Evolutionary conservation across 2,113 vertebrate species (phyloP).

Genomic region (Triplophysa siluroides): DNA sequence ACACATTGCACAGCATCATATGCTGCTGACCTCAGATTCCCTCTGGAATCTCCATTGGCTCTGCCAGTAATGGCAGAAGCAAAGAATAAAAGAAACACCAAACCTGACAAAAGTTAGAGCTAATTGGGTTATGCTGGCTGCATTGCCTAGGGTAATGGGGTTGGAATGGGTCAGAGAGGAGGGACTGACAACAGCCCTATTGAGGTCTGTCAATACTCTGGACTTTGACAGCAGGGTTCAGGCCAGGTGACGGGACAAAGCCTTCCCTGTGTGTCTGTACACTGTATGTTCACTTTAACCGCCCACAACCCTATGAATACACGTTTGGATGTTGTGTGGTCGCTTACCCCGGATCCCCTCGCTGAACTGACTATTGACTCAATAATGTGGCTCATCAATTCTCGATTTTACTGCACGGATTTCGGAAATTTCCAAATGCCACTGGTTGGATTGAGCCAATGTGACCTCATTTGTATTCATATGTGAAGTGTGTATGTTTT

Average conservation of each 20-base stretch:
- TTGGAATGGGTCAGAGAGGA: slow-evolving; percentile 27
- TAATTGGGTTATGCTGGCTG: slow-evolving; percentile 36
- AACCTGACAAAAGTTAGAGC: slow-evolving; percentile 19
- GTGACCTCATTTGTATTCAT: background rate
- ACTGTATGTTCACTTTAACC: slow-evolving; percentile 25
- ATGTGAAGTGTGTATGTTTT: background rate
- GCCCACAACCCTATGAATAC: slow-evolving; percentile 15
- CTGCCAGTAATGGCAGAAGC: slow-evolving; percentile 16
- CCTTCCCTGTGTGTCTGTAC: slow-evolving; percentile 44
- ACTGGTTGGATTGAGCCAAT: background rate
- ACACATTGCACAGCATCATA: slow-evolving; percentile 23
- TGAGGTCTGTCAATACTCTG: slow-evolving; percentile 37
- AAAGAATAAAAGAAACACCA: slow-evolving; percentile 1
- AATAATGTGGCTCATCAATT: slow-evolving; percentile 16
- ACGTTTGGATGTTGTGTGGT: slow-evolving; percentile 39
- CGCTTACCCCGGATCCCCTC: slow-evolving; percentile 37
- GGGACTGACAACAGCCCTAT: slow-evolving; percentile 44
- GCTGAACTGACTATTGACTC: slow-evolving; percentile 30
- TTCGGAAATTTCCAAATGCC: slow-evolving; percentile 13
- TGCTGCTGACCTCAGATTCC: slow-evolving; percentile 17
- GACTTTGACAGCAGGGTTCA: slow-evolving; percentile 43
- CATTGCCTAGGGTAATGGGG: slow-evolving; percentile 39
- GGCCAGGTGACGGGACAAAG: slow-evolving; percentile 55
- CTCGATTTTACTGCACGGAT: slow-evolving; percentile 1
- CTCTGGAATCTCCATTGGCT: background rate